phyloP scores from a whole-genome alignment of 2,888 invertebrate species.

The Pristionchus fissidentatus region DNA sequence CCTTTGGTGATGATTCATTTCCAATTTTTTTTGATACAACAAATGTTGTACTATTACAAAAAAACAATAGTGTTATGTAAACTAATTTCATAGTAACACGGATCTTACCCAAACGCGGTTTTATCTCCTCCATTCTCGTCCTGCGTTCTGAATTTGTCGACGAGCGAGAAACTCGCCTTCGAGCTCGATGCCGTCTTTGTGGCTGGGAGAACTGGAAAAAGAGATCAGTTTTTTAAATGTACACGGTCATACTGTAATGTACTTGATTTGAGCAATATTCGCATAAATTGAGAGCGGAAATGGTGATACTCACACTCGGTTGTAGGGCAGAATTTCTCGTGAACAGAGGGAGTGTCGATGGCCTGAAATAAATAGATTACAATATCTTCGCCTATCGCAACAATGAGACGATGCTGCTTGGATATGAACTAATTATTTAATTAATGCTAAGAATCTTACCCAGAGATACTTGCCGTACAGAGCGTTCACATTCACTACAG shows the following conservation, averaged over 20 bases:
- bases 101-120: constrained; percentile 40
- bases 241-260: no score
- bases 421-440: background rate
- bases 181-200: constrained; percentile 56
- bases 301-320: constrained; percentile 59
- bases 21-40: background rate
- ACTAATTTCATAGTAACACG: background rate
- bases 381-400: background rate
- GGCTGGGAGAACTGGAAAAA: constrained; percentile 38
- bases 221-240: constrained; percentile 49
- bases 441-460: constrained; percentile 53
- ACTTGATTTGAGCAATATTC: no score
- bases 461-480: constrained; percentile 67
- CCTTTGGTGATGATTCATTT: background rate
- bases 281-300: no score
- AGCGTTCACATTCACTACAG: constrained; percentile 58
- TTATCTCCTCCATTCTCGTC: constrained; percentile 45
- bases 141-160: constrained; percentile 53
- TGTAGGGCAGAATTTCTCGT: constrained; percentile 63
- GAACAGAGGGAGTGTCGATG: constrained; percentile 65
- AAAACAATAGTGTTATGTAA: background rate
- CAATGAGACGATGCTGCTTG: background rate
- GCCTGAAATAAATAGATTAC: constrained; percentile 61
- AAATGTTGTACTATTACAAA: background rate
- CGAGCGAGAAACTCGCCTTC: constrained; percentile 59